A percentile compares a stretch with the other conserved stretches of the same genome.
These are phyloP conservation scores for Pyrocephalus nanus DNA, from an alignment of 2,797 vertebrate species.

Conservation along the genomic window DNA sequence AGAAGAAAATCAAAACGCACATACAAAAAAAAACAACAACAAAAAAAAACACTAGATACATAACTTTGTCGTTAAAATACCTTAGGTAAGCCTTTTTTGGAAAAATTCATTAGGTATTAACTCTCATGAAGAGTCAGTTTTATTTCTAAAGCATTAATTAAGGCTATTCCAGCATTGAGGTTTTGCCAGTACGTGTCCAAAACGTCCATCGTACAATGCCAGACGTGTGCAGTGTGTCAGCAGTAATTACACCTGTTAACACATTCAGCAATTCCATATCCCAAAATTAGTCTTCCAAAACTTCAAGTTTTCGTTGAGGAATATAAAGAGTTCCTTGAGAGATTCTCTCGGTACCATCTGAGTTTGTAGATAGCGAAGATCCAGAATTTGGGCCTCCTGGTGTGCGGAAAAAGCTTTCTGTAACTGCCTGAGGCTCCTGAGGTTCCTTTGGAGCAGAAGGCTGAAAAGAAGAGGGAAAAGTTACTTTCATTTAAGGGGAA, in stretches of 20 bases:
- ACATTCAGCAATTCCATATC: not conserved
- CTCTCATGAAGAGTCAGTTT: constrained; percentile 22
- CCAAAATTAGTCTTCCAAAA: constrained; percentile 78
- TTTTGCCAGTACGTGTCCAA: not conserved
- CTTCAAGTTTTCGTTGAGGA: constrained; percentile 90
- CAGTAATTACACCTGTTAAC: not conserved
- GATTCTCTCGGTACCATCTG: constrained; percentile 49
- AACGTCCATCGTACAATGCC: not conserved
- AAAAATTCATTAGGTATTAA: not conserved
- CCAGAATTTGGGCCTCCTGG: constrained; percentile 76
- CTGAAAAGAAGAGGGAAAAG: constrained; percentile 67
- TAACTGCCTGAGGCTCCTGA: constrained; percentile 78
- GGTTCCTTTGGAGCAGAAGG: constrained; percentile 80
- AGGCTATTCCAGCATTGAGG: constrained; percentile 20
- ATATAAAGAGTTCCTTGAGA: constrained; percentile 77
- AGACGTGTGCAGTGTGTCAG: not conserved
- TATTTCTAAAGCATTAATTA: constrained; percentile 7
- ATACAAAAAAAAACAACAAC: not conserved
- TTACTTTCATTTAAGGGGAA: not conserved
- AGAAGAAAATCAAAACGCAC: constrained; percentile 44
- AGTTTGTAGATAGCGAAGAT: constrained; percentile 69
- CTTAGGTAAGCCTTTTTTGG: not conserved
- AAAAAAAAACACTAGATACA: not conserved
- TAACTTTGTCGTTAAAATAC: constrained; percentile 16
- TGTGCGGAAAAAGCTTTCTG: constrained; percentile 88